Base-by-base conservation (phyloP, 2,888 invertebrate genomes). In the Pyrrhia umbra region DNA sequence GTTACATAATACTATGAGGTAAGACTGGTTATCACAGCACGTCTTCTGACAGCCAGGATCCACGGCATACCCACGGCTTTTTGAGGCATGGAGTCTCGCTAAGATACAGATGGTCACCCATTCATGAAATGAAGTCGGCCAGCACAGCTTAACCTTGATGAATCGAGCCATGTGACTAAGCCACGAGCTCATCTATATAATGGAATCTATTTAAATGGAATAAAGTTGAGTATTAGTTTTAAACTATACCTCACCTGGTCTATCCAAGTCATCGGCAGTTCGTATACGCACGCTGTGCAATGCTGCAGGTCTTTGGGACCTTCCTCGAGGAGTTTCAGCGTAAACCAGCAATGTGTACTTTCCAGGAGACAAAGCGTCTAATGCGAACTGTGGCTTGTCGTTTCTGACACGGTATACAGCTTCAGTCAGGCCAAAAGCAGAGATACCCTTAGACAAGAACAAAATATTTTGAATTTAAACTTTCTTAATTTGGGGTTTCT, bases 291-390 rank as follows among this genome's bases (percentile, higher is more conserved):
- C 95, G 83, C 96, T 96, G 64, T 96, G 96, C 87, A 98, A 95
- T 60, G 97, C 96, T 60, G 97, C 97, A 1, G 97, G 97, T 73
- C 87, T 87, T 54, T 96, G 96, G 72, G 97, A 98, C 75, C 96
- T 95, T 64, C 98, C 98, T 84, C 97, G 96, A 6, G 97, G 97
- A 79, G 98, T 98, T 78, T 97, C 97, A 18, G 98, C 97, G 88
- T 97, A 98, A 27, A 98, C 97, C 72, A 96, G 95, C 74, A 98
- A 95, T 85, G 97, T 97, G 91, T 98, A 98, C 77, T 96, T 96
- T 54, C 97, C 97, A 16, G 98, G 97, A 62, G 97, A 96, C 64
- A 98, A 94, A 75, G 96, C 96, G 85, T 96, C 96, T 61, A 98
- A 93, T 47, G 96, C 95, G 83, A 97, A 97, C 79, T 96, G 96